phyloP scores from a whole-genome alignment of 2,888 invertebrate species.

The Agrilus cyanescens region DNA sequence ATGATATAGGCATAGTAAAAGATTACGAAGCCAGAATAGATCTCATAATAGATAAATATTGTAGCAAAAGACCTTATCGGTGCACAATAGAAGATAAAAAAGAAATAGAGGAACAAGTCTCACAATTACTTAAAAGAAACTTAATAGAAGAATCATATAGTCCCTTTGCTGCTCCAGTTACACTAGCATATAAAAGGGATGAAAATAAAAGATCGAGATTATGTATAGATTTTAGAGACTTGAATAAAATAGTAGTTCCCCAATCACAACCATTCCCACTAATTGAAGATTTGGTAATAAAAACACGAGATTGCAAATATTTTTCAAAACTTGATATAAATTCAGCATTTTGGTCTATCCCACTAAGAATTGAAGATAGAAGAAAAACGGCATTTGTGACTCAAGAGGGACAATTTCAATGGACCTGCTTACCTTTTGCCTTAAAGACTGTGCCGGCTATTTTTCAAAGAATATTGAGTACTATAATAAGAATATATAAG shows the following conservation, averaged over 20 bases:
- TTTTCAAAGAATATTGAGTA: constrained; percentile 14
- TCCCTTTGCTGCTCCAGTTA: too few species aligned
- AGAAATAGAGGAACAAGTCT: constrained; percentile 9
- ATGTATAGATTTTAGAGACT: too few species aligned
- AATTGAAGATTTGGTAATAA: constrained; percentile 21
- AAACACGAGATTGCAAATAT: constrained; percentile 23
- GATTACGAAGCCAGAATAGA: constrained; percentile 19
- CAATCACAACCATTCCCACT: constrained; percentile 3
- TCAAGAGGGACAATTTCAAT: constrained; percentile 17
- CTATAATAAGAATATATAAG: constrained; percentile 11
- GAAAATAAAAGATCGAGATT: too few species aligned
- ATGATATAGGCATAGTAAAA: constrained; percentile 17
- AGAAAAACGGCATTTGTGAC: constrained; percentile 21
- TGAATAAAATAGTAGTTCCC: constrained; percentile 16
- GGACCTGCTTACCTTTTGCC: constrained; percentile 13
- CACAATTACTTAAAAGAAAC: not conserved
- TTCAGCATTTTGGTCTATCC: constrained; percentile 29
- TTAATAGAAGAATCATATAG: too few species aligned
- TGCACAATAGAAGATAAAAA: constrained; percentile 13
- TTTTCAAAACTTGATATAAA: constrained; percentile 26
- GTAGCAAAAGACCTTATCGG: constrained; percentile 11
- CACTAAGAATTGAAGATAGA: constrained; percentile 25
- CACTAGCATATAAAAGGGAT: too few species aligned
- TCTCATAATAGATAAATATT: constrained; percentile 13
- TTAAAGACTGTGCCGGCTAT: constrained; percentile 8